A percentile compares a stretch with the other conserved stretches of the same genome.
Conservation (phyloP, 1,140 invertebrate species). For the Frieseomelitta varia region DNA sequence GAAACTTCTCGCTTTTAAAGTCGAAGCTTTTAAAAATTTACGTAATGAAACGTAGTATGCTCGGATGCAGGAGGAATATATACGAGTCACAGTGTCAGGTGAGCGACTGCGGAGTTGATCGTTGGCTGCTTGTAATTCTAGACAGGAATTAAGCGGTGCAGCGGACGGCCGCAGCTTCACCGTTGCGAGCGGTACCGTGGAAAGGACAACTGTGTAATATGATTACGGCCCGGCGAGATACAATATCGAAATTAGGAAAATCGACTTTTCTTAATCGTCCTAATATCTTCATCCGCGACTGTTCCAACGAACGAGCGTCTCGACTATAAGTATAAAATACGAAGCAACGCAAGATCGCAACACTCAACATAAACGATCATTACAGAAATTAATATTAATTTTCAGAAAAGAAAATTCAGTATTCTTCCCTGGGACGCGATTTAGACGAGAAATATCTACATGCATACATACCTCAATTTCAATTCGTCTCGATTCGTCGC, state of each 20-base stretch:
- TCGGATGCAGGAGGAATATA: conserved; percentile 1
- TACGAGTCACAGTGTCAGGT: conserved; percentile 46
- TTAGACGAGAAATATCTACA: neutral
- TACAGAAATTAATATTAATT: too few relatives aligned
- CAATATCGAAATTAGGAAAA: conserved; percentile 21
- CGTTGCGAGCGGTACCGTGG: conserved; percentile 49
- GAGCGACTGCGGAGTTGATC: conserved; percentile 59
- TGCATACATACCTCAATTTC: neutral
- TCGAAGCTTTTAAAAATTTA: neutral
- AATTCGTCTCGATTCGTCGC: neutral
- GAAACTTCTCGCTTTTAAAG: neutral
- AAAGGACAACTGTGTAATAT: conserved; percentile 57
- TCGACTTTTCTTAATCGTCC: neutral
- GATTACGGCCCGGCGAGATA: conserved; percentile 42
- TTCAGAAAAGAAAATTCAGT: neutral
- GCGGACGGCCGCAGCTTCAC: conserved; percentile 39
- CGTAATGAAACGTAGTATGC: neutral
- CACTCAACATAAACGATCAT: too few relatives aligned
- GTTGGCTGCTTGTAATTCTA: conserved; percentile 62
- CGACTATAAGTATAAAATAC: too few relatives aligned
- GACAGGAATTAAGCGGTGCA: conserved; percentile 62
- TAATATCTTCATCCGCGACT: neutral
- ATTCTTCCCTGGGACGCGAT: too few relatives aligned
- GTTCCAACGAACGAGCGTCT: too few relatives aligned
- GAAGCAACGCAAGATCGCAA: too few relatives aligned